Base-by-base conservation (phyloP, 2,113 vertebrate species). In the Regulus satrapa region DNA sequence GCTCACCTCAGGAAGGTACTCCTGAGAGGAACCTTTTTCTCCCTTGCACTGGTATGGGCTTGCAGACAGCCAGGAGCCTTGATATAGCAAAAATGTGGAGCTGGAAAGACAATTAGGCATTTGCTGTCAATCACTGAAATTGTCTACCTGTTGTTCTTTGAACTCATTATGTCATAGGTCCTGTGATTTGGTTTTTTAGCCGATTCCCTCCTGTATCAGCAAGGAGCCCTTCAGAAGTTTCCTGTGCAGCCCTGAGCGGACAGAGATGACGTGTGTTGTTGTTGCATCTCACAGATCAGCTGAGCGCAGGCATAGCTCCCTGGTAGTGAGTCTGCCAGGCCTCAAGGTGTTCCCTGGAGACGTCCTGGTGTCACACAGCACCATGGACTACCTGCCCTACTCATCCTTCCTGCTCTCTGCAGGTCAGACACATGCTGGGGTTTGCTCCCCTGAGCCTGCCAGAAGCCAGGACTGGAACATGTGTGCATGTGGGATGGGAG, bases 321-420 rank as follows among this genome's bases (percentile, higher is more conserved):
- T 99, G 74, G 98, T 99, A 5, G 97, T 99, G 96, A 99, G 98
- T 51, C 96, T 99, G 77, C 98, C 98, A 0, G 99, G 98, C 73
- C 71, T 99, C 9, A 97, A 99, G n/a, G 97, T 99, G 93, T 99
- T 98, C 75, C 99, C 99, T 4, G 98, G 98, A 83, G 99, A 99
- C 85, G 98, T 99, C 38, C 97, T 99, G 91, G 98, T 99, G 66
- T 98, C 99, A 54, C 98, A 98, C 46, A 97, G 98, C 61, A 98
- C 95, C 41, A 97, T 98, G 12, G 98, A 99, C 94, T 97, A 98
- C 80, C 95, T 99, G 72, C 98, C 97, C 58, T 97, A 83, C 5
- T 94, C 98, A 4, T 95, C 98, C 49, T 87, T 96, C 79, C 91
- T 97, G 58, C 89, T 96, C 69, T 94, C 43, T 6, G 12, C 96